Conservation (phyloP, 2,797 vertebrate species). For the Ciconia nigra region DNA sequence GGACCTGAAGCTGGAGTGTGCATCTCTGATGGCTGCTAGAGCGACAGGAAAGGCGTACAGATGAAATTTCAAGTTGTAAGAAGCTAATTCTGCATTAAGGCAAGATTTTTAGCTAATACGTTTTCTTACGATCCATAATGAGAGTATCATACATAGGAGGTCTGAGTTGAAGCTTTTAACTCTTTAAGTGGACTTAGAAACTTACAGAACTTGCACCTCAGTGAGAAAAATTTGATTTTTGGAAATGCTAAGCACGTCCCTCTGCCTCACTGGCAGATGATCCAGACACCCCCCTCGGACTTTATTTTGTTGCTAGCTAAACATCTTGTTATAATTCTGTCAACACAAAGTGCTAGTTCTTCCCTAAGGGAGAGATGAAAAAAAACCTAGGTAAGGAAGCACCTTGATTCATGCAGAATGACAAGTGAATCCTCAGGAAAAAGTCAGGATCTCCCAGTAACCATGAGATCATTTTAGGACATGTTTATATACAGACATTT, state of each 20-base stretch:
- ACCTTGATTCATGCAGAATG: neutral
- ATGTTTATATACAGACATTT: neutral
- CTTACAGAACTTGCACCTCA: neutral
- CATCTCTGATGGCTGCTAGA: neutral
- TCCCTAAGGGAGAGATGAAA: neutral
- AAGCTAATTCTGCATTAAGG: neutral
- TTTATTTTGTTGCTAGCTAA: neutral
- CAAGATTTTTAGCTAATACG: neutral
- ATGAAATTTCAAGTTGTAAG: neutral
- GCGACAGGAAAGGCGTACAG: rapidly evolving
- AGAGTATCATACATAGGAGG: neutral
- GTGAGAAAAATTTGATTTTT: neutral
- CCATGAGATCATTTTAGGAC: neutral
- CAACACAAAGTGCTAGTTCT: neutral
- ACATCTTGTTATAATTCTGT: neutral
- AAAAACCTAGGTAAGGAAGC: neutral
- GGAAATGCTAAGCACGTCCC: neutral
- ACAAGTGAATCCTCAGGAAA: neutral
- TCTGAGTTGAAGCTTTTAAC: neutral
- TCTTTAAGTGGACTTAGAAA: neutral
- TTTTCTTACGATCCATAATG: neutral
- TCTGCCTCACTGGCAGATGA: neutral
- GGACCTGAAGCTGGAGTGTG: neutral
- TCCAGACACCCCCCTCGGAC: neutral
- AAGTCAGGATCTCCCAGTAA: neutral